These are phyloP conservation scores for Lordiphosa clarofinis DNA, from an alignment of 1,140 invertebrate genomes.

Conservation along the genomic window DNA sequence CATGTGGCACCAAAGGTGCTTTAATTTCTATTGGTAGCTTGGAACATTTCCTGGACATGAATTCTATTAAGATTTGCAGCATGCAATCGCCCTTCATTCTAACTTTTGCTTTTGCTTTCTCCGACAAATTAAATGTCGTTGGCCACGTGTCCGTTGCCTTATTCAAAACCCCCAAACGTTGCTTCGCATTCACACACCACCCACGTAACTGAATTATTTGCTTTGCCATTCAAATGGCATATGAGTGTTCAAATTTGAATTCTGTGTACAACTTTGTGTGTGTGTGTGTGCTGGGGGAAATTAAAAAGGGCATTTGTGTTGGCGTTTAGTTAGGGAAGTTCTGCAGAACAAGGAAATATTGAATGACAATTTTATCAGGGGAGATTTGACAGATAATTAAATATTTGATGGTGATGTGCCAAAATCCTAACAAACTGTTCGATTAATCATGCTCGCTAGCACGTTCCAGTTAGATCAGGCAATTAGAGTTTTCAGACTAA, in stretches of 20 bases:
- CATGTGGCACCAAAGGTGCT: constrained; percentile 24
- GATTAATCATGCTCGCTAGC: no score
- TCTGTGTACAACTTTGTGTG: neutral
- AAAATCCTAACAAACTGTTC: no score
- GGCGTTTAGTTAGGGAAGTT: constrained; percentile 2
- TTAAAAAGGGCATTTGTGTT: constrained; percentile 32
- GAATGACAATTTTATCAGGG: no score
- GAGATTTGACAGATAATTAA: no score
- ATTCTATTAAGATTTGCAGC: constrained; percentile 42
- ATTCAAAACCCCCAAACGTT: constrained; percentile 12
- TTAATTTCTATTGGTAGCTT: constrained; percentile 14
- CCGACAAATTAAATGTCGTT: constrained; percentile 10
- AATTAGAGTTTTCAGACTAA: no score
- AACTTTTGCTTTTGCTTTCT: neutral
- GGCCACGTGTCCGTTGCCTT: constrained; percentile 27
- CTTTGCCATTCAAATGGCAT: constrained; percentile 42
- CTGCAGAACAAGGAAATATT: no score
- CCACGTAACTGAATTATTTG: constrained; percentile 57
- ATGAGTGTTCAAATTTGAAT: constrained; percentile 36
- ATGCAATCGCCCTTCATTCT: constrained; percentile 46
- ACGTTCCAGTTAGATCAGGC: no score
- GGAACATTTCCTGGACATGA: constrained; percentile 42
- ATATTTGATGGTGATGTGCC: no score
- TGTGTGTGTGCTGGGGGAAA: neutral
- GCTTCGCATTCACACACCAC: constrained; percentile 6